Evolutionary conservation across 2,888 invertebrate species (phyloP), one percentile per base, ranked within the genome.

Genomic region (Pemphredon lugubris): DNA sequence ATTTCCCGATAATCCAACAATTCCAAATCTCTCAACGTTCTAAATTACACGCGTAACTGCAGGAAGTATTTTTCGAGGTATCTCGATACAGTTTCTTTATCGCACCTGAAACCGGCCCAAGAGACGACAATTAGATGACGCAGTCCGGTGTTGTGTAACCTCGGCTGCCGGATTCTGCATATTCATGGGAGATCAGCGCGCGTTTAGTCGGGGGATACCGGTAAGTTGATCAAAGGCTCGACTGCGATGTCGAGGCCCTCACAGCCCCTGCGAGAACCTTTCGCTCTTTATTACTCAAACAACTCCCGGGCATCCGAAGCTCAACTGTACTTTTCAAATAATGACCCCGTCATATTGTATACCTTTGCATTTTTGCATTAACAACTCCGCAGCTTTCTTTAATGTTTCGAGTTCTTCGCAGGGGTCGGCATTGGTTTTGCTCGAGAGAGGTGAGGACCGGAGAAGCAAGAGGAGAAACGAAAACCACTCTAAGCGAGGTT

Each of bases 201-300:
- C 84, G 84, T 87, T 87, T 87, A 87, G 86, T 86, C 83, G 81
- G 82, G 86, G 84, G 83, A 83, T 84, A 83, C 81, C 82, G 80
- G 81, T 84, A 82, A 86, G 83, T 86, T 88, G 88, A 88, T 88
- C 88, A 88, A 88, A 88, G 87, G 81, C 78, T 73, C 66, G 76
- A 75, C 81, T 75, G 76, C 72, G 75, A 79, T 82, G 76, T 79
- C 81, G 77, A 74, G 77, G 83, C 81, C 83, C 86, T 87, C 83
- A 83, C 73, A 80, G 83, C 83, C 85, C 86, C 79, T 84, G 68
- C 81, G 75, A n/a, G n/a, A 79, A 75, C 68, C 69, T 79, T 79
- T 77, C 80, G 72, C 77, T 84, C 77, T 83, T 83, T 83, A 81
- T 83, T 84, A 83, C 84, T 82, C 78, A 80, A 84, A 82, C 81